These are phyloP conservation scores for Tetranychus truncatus DNA, from an alignment of 2,888 invertebrate genomes.

Conservation along the genomic window DNA sequence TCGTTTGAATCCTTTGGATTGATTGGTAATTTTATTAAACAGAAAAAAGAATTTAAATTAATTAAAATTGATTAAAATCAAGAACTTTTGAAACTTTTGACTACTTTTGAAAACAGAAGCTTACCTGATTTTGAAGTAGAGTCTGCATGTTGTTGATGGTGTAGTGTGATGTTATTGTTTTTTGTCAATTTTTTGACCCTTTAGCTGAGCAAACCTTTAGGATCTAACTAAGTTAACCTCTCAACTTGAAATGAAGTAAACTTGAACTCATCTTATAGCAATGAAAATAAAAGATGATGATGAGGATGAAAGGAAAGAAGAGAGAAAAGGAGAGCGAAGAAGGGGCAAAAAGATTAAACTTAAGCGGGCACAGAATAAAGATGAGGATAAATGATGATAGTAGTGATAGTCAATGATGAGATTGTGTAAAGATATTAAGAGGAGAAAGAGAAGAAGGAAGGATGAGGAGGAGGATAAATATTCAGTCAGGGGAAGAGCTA, in stretches of 20 bases:
- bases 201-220: neutral
- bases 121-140: constrained; percentile 4
- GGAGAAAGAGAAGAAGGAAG: neutral
- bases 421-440: neutral
- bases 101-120: neutral
- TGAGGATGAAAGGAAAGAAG: neutral
- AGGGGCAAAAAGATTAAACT: neutral
- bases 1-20: neutral
- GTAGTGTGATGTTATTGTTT: neutral
- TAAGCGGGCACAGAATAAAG: neutral
- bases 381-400: neutral
- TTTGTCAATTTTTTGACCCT: neutral
- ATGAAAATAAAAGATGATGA: neutral
- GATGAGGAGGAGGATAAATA: neutral
- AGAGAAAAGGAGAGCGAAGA: constrained; percentile 7
- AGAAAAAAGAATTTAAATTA: neutral
- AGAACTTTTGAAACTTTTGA: no score
- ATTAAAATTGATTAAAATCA: neutral
- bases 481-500: no score
- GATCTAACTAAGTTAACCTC: neutral
- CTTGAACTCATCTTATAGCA: neutral
- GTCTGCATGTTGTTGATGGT: neutral
- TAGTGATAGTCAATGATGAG: neutral
- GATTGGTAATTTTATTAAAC: neutral
- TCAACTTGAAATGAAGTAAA: neutral